phyloP scores from a whole-genome alignment of 2,113 vertebrate genomes.

The Neolamprologus tretocephalus region DNA sequence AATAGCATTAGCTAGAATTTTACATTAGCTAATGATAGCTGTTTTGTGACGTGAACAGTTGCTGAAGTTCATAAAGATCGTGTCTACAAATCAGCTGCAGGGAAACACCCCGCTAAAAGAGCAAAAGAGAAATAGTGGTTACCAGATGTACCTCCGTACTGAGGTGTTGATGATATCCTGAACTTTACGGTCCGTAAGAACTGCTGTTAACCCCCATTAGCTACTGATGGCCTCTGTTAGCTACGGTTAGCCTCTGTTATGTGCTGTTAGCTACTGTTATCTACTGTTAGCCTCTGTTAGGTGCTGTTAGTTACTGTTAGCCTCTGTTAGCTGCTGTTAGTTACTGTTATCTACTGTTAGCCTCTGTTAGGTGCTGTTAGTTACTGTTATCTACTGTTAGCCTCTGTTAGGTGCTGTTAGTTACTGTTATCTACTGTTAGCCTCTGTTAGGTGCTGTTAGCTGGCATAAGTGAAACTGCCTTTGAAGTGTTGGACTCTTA shows the following conservation, averaged over 20 bases:
- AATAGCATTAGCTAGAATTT: not conserved
- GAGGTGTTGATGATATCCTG: not conserved
- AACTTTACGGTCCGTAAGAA: not conserved
- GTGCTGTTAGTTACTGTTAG: accelerated
- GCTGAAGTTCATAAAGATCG: not conserved
- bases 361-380: accelerated
- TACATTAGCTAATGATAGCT: not conserved
- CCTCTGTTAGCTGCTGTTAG: no score
- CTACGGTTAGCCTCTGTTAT: accelerated
- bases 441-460: not conserved
- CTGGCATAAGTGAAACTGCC: not conserved
- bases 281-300: not conserved
- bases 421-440: not conserved
- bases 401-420: accelerated
- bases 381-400: accelerated
- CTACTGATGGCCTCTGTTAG: not conserved
- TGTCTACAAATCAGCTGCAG: not conserved
- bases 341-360: not conserved
- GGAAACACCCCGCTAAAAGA: not conserved
- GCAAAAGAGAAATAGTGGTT: not conserved
- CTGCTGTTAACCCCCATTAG: not conserved
- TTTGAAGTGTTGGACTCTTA: not conserved
- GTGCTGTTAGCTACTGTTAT: accelerated
- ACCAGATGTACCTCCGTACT: not conserved
- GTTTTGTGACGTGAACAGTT: not conserved